Percentiles rank a stretch among this genome's conserved stretches.
Evolutionary conservation across 2,888 invertebrate species (phyloP).

Genomic region (Nycteola revayana): DNA sequence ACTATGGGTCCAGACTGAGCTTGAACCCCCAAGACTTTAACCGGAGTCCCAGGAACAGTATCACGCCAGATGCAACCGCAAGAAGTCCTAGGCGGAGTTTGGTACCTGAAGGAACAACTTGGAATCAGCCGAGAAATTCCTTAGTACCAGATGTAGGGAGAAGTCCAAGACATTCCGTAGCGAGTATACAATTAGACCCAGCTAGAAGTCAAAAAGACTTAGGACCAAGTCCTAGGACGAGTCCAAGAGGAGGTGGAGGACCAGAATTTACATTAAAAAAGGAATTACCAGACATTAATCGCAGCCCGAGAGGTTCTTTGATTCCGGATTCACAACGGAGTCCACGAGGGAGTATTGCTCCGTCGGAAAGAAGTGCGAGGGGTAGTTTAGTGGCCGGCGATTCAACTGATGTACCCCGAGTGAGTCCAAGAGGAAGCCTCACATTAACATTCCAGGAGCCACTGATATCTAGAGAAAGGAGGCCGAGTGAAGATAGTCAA

Average conservation of each 20-base stretch:
- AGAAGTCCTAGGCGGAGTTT: slow-evolving; percentile 84
- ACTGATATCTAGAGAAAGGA: slow-evolving; percentile 74
- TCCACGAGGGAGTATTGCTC: slow-evolving; percentile 84
- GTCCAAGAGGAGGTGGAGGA: slow-evolving; percentile 82
- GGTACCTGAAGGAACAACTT: slow-evolving; percentile 78
- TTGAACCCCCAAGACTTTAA: slow-evolving; percentile 81
- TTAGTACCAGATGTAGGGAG: slow-evolving; percentile 81
- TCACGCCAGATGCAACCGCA: slow-evolving; percentile 70
- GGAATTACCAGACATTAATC: slow-evolving; percentile 66
- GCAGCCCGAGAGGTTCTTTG: slow-evolving; percentile 83
- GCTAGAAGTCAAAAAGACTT: slow-evolving; percentile 71
- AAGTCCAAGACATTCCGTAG: slow-evolving; percentile 83
- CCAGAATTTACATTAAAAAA: slow-evolving; percentile 68
- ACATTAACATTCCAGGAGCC: slow-evolving; percentile 85
- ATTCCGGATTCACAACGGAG: slow-evolving; percentile 82
- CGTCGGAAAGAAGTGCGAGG: slow-evolving; percentile 72
- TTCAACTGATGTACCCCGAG: slow-evolving; percentile 51
- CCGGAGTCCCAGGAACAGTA: slow-evolving; percentile 72
- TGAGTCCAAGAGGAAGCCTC: slow-evolving; percentile 82
- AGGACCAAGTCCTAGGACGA: slow-evolving; percentile 77
- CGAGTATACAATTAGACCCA: slow-evolving; percentile 71
- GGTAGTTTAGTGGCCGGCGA: slow-evolving; percentile 68
- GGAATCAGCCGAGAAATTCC: slow-evolving; percentile 83
- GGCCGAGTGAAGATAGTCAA: slow-evolving; percentile 83
- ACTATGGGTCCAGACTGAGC: slow-evolving; percentile 81